phyloP scores from a whole-genome alignment of 2,797 vertebrate species.

The Spheniscus humboldti region DNA sequence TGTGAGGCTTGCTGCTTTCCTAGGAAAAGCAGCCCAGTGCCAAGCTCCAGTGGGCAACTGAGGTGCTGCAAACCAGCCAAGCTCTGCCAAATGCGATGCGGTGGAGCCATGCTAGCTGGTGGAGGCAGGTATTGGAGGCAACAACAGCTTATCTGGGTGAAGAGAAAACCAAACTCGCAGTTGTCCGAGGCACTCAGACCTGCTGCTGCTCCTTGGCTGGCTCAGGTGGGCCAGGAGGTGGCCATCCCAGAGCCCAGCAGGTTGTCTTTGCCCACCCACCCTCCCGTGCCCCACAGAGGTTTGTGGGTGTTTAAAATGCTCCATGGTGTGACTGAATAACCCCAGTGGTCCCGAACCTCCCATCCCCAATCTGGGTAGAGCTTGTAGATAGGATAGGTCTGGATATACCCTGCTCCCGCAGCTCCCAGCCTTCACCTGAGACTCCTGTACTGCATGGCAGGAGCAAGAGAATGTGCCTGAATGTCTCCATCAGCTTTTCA shows the following conservation, averaged over 20 bases:
- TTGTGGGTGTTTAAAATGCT: background rate
- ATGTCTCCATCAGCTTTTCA: background rate
- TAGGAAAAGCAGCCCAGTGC: background rate
- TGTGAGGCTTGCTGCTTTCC: background rate
- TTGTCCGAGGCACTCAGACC: background rate
- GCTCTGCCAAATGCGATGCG: background rate
- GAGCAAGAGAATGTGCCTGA: background rate
- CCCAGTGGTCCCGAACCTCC: background rate
- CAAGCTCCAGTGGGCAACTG: background rate
- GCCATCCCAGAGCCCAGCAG: background rate
- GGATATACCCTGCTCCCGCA: background rate
- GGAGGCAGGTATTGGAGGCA: background rate
- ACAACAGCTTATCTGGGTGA: background rate
- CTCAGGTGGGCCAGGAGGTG: background rate
- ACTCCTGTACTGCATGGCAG: background rate
- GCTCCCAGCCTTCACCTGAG: background rate
- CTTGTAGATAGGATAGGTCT: background rate
- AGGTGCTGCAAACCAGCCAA: background rate
- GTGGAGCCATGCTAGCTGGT: background rate
- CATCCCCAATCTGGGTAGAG: background rate
- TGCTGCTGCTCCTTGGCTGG: background rate
- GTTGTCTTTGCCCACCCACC: background rate
- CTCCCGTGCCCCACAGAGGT: background rate
- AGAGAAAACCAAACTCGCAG: background rate
- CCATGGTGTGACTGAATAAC: background rate